Evolutionary conservation across 2,113 vertebrate species (phyloP).

Genomic region (Eulemur macaco): DNA sequence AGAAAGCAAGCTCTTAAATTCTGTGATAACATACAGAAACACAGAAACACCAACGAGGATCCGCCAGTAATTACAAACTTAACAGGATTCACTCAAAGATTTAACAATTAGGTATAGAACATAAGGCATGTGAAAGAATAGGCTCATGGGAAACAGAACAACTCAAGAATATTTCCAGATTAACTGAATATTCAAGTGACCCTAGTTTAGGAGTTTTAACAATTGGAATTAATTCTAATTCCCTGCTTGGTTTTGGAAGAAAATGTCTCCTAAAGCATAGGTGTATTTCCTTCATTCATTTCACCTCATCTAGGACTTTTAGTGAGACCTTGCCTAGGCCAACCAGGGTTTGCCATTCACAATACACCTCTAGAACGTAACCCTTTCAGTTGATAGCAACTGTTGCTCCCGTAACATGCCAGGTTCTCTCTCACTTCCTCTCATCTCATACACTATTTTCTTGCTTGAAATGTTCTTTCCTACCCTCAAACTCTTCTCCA

Average conservation of each 20-base stretch:
- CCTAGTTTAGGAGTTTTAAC: not conserved
- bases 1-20: not conserved
- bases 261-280: not conserved
- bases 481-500: not conserved
- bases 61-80: not conserved
- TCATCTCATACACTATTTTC: not conserved
- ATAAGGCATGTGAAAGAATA: not conserved
- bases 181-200: not conserved
- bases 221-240: not conserved
- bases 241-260: not conserved
- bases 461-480: not conserved
- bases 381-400: not conserved
- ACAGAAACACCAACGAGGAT: not conserved
- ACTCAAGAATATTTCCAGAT: not conserved
- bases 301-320: not conserved
- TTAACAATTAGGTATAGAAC: not conserved
- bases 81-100: not conserved
- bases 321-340: not conserved
- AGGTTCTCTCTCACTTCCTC: not conserved
- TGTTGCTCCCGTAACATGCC: not conserved
- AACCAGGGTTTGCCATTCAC: not conserved
- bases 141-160: not conserved
- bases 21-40: not conserved
- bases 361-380: not conserved
- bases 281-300: not conserved